These are phyloP conservation scores for Eulemur mongoz DNA, from an alignment of 2,797 vertebrate species.

Conservation along the genomic window DNA sequence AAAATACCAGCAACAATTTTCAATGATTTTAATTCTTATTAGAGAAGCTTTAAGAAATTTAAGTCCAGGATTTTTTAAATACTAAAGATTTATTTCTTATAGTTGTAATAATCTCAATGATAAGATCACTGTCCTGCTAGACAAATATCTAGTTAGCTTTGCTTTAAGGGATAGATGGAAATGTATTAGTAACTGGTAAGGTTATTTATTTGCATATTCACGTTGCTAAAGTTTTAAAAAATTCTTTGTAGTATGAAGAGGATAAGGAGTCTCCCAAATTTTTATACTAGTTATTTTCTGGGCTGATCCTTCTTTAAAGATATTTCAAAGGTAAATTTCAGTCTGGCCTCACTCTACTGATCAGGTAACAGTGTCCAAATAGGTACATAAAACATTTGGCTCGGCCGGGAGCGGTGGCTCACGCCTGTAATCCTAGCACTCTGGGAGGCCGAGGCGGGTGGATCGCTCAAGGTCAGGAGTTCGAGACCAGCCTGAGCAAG, in stretches of 20 bases:
- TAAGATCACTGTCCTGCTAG: background rate
- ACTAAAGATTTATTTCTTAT: background rate
- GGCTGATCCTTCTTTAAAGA: background rate
- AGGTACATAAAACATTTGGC: background rate
- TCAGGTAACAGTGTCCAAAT: background rate
- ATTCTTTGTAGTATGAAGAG: background rate
- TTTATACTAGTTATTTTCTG: background rate
- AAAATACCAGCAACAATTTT: slow-evolving; percentile 2
- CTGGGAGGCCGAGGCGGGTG: no score
- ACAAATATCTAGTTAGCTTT: background rate
- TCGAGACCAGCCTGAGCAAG: no score
- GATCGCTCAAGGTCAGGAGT: no score
- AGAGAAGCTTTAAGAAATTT: background rate
- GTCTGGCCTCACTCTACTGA: background rate
- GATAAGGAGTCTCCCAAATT: background rate
- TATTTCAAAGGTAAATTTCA: background rate
- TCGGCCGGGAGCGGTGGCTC: no score
- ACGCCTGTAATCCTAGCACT: no score
- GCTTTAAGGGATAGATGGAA: background rate
- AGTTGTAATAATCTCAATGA: background rate
- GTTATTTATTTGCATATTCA: slow-evolving; percentile 13
- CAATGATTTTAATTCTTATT: slow-evolving; percentile 19
- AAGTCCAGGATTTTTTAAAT: background rate
- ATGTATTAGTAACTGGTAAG: background rate
- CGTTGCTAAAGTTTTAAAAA: slow-evolving; percentile 2